phyloP scores from a whole-genome alignment of 2,888 invertebrate genomes.

The Podotricha telesiphe region DNA sequence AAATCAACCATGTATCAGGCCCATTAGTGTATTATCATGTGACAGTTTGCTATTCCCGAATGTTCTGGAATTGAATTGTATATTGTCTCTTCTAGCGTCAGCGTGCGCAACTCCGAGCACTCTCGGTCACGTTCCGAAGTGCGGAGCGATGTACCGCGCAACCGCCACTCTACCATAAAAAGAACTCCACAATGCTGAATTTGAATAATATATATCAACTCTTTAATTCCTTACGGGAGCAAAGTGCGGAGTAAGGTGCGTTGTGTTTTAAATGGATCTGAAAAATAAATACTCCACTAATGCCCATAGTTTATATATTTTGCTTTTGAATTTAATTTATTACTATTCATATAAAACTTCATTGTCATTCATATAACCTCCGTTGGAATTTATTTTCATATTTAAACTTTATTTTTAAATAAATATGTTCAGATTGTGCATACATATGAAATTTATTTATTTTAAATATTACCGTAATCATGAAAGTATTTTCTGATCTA shows the following conservation, averaged over 20 bases:
- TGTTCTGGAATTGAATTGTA: slow-evolving; percentile 34
- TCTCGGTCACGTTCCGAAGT: slow-evolving; percentile 79
- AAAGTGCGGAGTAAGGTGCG: slow-evolving; percentile 32
- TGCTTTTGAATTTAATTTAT: background rate
- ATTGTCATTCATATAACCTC: too few relatives aligned
- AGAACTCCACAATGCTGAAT: slow-evolving; percentile 69
- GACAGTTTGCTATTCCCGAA: slow-evolving; percentile 33
- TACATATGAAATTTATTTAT: too few relatives aligned
- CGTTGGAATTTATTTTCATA: too few relatives aligned
- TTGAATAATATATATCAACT: slow-evolving; percentile 78
- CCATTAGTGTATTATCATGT: slow-evolving; percentile 40
- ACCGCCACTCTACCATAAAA: slow-evolving; percentile 78
- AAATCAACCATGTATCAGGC: slow-evolving; percentile 41
- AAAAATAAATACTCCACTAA: slow-evolving; percentile 7
- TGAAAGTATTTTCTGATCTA: background rate
- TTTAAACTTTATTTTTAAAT: too few relatives aligned
- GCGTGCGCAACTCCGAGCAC: slow-evolving; percentile 55
- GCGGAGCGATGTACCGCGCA: slow-evolving; percentile 79
- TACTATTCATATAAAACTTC: background rate
- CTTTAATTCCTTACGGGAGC: slow-evolving; percentile 61
- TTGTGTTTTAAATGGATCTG: slow-evolving; percentile 35
- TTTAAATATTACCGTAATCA: background rate
- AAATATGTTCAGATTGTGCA: too few relatives aligned
- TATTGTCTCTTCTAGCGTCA: slow-evolving; percentile 59
- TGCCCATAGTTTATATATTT: slow-evolving; percentile 8